These are phyloP conservation scores for Copsychus sechellarum DNA, from an alignment of 2,113 vertebrate genomes.

Conservation along the genomic window DNA sequence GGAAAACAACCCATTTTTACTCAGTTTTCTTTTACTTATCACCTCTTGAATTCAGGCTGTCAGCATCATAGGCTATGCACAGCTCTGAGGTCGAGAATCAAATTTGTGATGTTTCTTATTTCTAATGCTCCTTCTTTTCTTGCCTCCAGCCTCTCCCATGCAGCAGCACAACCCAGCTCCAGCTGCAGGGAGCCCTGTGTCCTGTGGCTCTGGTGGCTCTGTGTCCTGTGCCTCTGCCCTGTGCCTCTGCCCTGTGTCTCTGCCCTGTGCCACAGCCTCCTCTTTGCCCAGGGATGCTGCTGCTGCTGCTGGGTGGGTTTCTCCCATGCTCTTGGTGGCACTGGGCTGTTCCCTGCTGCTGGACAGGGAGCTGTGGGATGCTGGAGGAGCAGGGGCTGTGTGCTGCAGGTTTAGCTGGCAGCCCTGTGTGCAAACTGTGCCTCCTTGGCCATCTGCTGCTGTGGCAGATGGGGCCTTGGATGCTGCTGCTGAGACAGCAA, in stretches of 20 bases:
- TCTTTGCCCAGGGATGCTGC: neutral
- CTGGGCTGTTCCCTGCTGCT: too few relatives aligned
- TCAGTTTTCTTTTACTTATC: neutral
- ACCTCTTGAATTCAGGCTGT: neutral
- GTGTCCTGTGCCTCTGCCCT: neutral
- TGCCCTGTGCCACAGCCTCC: neutral
- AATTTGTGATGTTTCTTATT: neutral
- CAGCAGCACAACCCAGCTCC: neutral
- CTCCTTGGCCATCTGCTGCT: neutral
- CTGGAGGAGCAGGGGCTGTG: neutral
- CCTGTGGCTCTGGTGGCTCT: rapidly evolving
- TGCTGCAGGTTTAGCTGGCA: neutral
- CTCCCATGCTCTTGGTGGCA: neutral
- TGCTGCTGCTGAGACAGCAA: rapidly evolving
- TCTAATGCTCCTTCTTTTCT: neutral
- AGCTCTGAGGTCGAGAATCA: neutral
- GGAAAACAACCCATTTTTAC: neutral
- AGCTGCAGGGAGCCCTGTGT: rapidly evolving
- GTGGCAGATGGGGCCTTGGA: neutral
- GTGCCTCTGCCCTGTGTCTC: rapidly evolving
- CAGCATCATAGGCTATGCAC: rapidly evolving
- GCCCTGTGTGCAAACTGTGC: neutral
- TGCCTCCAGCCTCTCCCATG: neutral
- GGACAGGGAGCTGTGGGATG: neutral
- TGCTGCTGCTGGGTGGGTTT: neutral